phyloP scores from a whole-genome alignment of 2,113 vertebrate species.

The Uria lomvia region DNA sequence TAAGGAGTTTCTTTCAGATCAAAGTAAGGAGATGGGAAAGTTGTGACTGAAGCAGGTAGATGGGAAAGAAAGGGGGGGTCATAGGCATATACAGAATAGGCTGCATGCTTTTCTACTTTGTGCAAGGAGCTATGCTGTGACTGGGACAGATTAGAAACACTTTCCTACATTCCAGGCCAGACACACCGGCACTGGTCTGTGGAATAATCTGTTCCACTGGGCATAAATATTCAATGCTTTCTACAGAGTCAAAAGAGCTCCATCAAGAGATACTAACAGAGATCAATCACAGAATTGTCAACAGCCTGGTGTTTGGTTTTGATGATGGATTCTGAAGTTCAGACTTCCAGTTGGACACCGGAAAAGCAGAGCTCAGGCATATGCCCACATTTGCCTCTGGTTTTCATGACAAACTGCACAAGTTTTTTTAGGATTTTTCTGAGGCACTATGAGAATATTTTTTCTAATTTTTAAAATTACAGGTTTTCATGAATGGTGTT shows the following conservation, averaged over 20 bases:
- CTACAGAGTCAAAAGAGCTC: neutral
- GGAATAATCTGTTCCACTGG: neutral
- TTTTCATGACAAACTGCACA: neutral
- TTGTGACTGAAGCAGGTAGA: neutral
- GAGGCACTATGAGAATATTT: neutral
- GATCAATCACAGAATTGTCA: neutral
- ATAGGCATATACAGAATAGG: neutral
- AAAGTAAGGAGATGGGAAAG: neutral
- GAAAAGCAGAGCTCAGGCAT: neutral
- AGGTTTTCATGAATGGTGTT: accelerated
- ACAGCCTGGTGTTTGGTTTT: neutral
- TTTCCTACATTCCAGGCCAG: neutral
- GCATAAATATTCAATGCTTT: neutral
- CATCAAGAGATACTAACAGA: neutral
- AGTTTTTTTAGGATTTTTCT: neutral
- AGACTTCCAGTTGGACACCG: neutral
- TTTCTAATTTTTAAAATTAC: neutral
- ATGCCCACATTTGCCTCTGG: neutral
- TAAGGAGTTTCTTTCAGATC: neutral
- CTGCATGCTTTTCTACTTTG: neutral
- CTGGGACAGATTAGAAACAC: neutral
- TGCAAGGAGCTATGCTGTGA: accelerated
- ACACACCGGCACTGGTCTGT: neutral
- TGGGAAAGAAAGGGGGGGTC: neutral
- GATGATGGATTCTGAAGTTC: neutral